phyloP scores from a whole-genome alignment of 2,797 vertebrate species.

The Falco novaeseelandiae region DNA sequence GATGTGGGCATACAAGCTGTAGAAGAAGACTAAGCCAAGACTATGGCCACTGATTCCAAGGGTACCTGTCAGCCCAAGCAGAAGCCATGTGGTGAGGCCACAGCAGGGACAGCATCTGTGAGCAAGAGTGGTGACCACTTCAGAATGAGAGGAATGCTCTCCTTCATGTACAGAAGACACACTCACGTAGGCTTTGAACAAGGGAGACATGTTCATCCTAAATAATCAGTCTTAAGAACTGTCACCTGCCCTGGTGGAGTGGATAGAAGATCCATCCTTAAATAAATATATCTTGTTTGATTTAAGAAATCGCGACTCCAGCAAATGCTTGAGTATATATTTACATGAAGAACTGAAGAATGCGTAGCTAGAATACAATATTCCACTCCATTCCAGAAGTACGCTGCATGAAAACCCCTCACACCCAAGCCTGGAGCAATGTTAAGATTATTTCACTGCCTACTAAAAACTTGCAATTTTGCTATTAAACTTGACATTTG shows the following conservation, averaged over 20 bases:
- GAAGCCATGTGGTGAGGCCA: fast-evolving
- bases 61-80: background rate
- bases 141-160: background rate
- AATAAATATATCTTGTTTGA: slow-evolving; percentile 21
- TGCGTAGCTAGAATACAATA: background rate
- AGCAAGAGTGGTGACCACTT: background rate
- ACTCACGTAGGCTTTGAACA: background rate
- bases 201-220: background rate
- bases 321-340: background rate
- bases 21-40: background rate
- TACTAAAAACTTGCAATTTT: background rate
- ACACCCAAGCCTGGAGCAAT: background rate
- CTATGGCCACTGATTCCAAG: background rate
- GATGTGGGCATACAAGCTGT: background rate
- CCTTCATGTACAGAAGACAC: background rate
- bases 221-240: background rate
- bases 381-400: background rate
- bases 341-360: slow-evolving; percentile 13
- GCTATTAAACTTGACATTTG: background rate
- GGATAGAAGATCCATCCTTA: background rate
- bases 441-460: background rate
- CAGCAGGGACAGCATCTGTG: background rate
- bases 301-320: background rate
- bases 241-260: background rate
- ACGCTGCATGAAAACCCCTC: background rate